Base-by-base conservation (phyloP, 2,888 invertebrate genomes). In the Diogma glabrata region DNA sequence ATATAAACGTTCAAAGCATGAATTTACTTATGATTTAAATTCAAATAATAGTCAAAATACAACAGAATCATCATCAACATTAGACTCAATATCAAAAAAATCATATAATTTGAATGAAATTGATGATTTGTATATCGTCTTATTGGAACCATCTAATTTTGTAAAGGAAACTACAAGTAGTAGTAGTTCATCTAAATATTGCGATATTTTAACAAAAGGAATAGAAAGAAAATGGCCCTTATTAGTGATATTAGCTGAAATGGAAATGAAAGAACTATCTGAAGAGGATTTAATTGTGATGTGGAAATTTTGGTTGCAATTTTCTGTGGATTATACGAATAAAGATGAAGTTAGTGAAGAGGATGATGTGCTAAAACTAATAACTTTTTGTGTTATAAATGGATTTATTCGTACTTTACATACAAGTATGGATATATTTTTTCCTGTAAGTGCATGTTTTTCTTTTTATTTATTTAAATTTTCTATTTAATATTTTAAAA, bases 371-470 rank as follows among this genome's bases (percentile, higher is more conserved):
- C 1, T 64, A 62, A 56, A 56, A 1, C 20, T 71, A 3, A 60
- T 70, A 19, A 61, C 64, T 10, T 56, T 59, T 12, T 60, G 63
- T 14, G 60, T 85, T 8, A 63, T 68, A 14, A 69, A 71, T 22
- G 76, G 79, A 10, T 81, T 77, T 58, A 68, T 79, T 6, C 71
- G 72, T 33, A 80, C 81, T 0, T 62, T 87, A 20, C 72, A 75
- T 47, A 77, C 81, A 59, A 81, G 84, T 54, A 77, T 84, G 61
- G 67, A 75, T 45, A 78, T 87, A 58, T 87, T 87, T 65, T 76
- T 84, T 66, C 78, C 81, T 57, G 80, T 83, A 50, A 79, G 75
- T 63, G 76, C 79, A 0, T 61, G 8, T 14, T 47, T 20, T 9
- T 47, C 12, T 47, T 17, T 28, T 43, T 24, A n/a, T 28, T 28